These are phyloP conservation scores for Chydorus sphaericus DNA, from an alignment of 2,888 invertebrate genomes.

Conservation along the genomic window DNA sequence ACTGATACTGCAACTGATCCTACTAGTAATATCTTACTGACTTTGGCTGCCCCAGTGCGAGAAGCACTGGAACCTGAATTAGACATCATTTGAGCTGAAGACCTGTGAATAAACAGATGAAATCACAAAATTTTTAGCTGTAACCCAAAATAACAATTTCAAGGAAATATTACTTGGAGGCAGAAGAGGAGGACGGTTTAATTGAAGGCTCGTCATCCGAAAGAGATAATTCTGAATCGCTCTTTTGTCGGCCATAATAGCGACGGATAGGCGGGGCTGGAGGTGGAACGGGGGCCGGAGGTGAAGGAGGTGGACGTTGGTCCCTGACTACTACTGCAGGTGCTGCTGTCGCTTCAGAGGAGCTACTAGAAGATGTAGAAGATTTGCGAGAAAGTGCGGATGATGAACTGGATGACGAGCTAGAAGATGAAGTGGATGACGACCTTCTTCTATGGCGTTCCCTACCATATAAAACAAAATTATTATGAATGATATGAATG, in stretches of 20 bases:
- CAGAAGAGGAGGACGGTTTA: neutral
- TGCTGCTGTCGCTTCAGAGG: neutral
- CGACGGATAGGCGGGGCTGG: constrained; percentile 24
- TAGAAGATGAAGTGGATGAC: neutral
- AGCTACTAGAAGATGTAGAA: neutral
- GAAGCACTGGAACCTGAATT: constrained; percentile 48
- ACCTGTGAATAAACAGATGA: constrained; percentile 19
- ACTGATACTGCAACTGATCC: neutral
- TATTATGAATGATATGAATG: neutral
- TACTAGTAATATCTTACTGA: constrained; percentile 86
- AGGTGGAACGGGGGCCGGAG: constrained; percentile 12
- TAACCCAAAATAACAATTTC: neutral
- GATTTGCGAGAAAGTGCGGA: neutral
- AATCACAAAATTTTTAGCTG: neutral
- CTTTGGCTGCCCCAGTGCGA: constrained; percentile 59
- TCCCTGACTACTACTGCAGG: neutral
- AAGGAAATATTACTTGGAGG: neutral
- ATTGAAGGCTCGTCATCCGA: constrained; percentile 5
- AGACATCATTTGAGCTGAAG: constrained; percentile 36
- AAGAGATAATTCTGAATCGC: constrained; percentile 3
- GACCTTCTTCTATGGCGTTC: neutral
- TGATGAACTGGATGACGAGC: neutral
- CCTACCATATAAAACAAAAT: neutral
- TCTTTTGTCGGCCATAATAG: constrained; percentile 34
- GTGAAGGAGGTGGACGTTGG: neutral